Evolutionary conservation across 2,113 vertebrate species (phyloP), one percentile per base, ranked within the genome.

Genomic region (Plestiodon gilberti): DNA sequence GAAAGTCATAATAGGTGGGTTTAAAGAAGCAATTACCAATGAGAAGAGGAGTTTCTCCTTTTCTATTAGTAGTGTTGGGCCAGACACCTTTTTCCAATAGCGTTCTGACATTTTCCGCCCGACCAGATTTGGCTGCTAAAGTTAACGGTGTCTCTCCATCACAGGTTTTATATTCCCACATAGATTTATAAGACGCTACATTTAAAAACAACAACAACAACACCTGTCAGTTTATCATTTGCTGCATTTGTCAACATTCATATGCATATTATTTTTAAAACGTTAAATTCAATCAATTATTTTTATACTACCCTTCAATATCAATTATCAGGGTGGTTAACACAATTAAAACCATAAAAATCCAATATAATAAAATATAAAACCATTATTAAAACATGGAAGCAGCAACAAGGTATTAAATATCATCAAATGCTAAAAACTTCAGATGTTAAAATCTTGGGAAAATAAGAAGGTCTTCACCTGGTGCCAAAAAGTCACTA

Each of bases 81-180:
- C 96, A 97, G 25, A 98, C 96, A 33, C 96, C 94, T 20, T 97
- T 97, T 84, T 96, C 95, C 88, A 98, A 91, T 67, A 98, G 96
- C 0, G 94, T 89, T 70, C 4, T 94, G 28, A 97, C 94, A 3
- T 98, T 98, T 77, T 96, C 96, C 89, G 94, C 90, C 65, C 93
- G 93, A 23, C 94, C 95, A 22, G 96, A 94, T 93, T 96, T 96
- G n/a, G 94, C 92, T 85, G 98, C 97, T 93, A 98, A 94, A 81
- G 95, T 98, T 92, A 98, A 93, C 0, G 96, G 89, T 1, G 97
- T 98, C 93, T 99, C 97, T 90, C 97, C 97, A 4, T 96, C 96
- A 4, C 74, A 83, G 0, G 97, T 98, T 95, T 95, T 96, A 92
- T 97, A 97, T 89, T 98, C 97, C 96, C 97, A 96, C 10, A 90